Evolutionary conservation across 1,140 invertebrate species (phyloP).

Genomic region (Penaeus vannamei): DNA sequence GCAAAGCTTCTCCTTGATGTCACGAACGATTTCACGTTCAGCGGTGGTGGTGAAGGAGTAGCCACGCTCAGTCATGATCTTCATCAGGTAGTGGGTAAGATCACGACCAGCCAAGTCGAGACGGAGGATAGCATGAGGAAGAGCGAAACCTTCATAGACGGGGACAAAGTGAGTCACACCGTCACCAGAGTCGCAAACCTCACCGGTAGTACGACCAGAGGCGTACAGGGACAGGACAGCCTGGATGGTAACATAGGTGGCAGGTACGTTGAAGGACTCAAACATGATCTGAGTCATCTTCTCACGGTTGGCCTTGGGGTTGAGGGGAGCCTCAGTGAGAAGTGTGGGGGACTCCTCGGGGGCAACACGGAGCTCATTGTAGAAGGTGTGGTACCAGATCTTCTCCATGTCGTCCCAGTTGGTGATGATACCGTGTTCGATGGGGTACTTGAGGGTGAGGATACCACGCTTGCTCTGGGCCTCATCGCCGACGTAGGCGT

Average conservation of each 20-base stretch:
- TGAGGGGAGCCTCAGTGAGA: slow-evolving; percentile 91
- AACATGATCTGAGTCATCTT: slow-evolving; percentile 81
- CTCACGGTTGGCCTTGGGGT: slow-evolving; percentile 89
- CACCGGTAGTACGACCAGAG: slow-evolving; percentile 5
- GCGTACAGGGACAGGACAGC: slow-evolving; percentile 8
- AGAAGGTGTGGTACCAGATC: slow-evolving; percentile 96
- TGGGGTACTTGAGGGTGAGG: slow-evolving; percentile 92
- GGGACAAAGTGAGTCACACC: neutral
- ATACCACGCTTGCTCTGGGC: slow-evolving; percentile 93
- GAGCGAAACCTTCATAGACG: too few relatives aligned
- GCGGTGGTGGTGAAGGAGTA: slow-evolving; percentile 77
- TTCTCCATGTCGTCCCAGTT: slow-evolving; percentile 99
- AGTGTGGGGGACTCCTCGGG: slow-evolving; percentile 95
- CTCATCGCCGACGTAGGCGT: slow-evolving; percentile 91
- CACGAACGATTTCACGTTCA: slow-evolving; percentile 91
- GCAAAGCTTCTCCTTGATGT: slow-evolving; percentile 94
- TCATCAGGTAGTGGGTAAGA: slow-evolving; percentile 74
- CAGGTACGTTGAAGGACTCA: slow-evolving; percentile 72
- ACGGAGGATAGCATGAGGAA: too few relatives aligned
- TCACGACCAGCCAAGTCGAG: slow-evolving; percentile 71
- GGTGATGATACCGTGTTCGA: slow-evolving; percentile 95
- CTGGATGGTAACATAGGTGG: slow-evolving; percentile 6
- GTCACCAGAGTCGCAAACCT: slow-evolving; percentile 25
- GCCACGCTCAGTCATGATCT: slow-evolving; percentile 74
- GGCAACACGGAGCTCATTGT: slow-evolving; percentile 94